phyloP scores from a whole-genome alignment of 2,888 invertebrate genomes.

The Caenorhabditis panamensis region DNA sequence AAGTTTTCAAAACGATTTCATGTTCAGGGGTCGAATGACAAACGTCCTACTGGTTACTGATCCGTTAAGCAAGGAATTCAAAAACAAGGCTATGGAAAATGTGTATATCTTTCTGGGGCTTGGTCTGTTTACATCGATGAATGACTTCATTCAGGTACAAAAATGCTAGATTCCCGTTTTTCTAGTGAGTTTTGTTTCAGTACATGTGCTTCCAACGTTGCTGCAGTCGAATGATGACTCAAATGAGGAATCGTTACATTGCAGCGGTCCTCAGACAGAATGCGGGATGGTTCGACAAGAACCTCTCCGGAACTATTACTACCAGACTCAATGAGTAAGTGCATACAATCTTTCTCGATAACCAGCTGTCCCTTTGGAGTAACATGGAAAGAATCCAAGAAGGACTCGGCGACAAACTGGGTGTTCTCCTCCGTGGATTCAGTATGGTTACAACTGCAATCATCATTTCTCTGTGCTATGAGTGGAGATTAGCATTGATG shows the following conservation, averaged over 20 bases:
- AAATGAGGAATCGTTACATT: slow-evolving; percentile 68
- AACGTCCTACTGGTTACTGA: slow-evolving; percentile 69
- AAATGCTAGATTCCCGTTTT: neutral
- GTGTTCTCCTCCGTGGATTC: slow-evolving; percentile 71
- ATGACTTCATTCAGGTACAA: slow-evolving; percentile 69
- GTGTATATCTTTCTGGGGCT: slow-evolving; percentile 76
- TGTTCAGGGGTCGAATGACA: slow-evolving; percentile 68
- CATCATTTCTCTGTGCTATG: slow-evolving; percentile 70
- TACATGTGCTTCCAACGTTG: slow-evolving; percentile 75
- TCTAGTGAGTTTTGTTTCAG: slow-evolving; percentile 62
- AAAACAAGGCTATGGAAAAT: slow-evolving; percentile 66
- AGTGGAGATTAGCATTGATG: slow-evolving; percentile 74
- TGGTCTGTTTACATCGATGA: slow-evolving; percentile 66
- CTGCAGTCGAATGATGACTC: slow-evolving; percentile 72
- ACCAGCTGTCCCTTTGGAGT: slow-evolving; percentile 13
- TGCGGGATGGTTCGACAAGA: slow-evolving; percentile 76
- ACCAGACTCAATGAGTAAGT: slow-evolving; percentile 74
- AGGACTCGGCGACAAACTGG: slow-evolving; percentile 77
- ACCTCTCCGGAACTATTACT: slow-evolving; percentile 73
- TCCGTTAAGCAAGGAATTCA: slow-evolving; percentile 65
- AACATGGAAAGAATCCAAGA: slow-evolving; percentile 67
- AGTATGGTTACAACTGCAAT: slow-evolving; percentile 72
- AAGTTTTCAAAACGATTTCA: neutral
- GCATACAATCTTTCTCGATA: neutral
- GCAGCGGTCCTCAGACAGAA: slow-evolving; percentile 72